Base-by-base conservation (phyloP, 2,797 vertebrate species). In the Astyanax mexicanus region DNA sequence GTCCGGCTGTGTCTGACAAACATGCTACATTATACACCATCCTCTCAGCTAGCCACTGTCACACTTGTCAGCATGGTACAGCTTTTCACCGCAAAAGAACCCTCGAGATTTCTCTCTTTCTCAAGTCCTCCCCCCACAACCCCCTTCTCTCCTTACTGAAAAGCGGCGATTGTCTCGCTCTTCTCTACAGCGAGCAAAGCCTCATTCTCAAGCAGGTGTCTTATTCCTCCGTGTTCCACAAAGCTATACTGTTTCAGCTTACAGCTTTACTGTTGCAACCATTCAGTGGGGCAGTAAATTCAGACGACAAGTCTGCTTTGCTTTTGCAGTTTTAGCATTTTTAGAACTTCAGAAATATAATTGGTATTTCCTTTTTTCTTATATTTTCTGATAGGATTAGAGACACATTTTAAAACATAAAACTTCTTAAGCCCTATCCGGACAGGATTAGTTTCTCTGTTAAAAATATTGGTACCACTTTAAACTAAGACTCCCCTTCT, bases 1-100 rank as follows among this genome's bases (percentile, higher is more conserved):
- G 80, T 64, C 81, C 64, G 44, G 76, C 65, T 72, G 51, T 42
- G 47, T 85, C 70, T 79, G 75, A 82, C 84, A 82, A 83, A 85
- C 80, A 84, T 62, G 68, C 68, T 73, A 76, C 80, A 68, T 78
- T 74, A 80, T 85, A 60, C 64, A 32, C 12, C 67, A 65, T 40
- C 73, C 69, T 69, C 69, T 79, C 80, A 79, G 84, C 73, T 80
- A 40, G 62, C 69, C 81, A 60, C 74, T 74, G 77, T 78, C 78
- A 81, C 77, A 35, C 75, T 61, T 81, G 71, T 77, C 84, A 77
- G 78, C 62, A 65, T 78, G 75, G 75, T 78, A 78, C 78, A 51
- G 75, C 72, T 69, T 75, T 75, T 60, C 78, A 78, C 78, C 37
- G 51, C 78, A 75, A 67, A 78, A 75, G 32, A 78, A 49, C 69